Conservation (phyloP, 2,113 vertebrate genomes). For the Pantherophis guttatus region DNA sequence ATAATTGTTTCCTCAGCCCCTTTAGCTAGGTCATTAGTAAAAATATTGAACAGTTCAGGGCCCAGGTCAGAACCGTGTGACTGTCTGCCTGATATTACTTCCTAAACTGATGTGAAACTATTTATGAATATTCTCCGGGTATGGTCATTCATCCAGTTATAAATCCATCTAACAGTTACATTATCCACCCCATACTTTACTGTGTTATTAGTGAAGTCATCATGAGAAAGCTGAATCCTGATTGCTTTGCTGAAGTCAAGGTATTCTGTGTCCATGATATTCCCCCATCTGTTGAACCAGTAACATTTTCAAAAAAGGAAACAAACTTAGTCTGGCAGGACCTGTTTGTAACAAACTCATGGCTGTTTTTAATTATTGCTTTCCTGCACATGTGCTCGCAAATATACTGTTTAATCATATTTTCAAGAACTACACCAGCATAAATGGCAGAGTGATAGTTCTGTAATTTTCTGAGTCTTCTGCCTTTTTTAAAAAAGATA, state of each 20-base stretch:
- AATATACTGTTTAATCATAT: background rate
- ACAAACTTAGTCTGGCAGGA: background rate
- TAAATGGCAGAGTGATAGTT: background rate
- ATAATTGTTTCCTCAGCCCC: background rate
- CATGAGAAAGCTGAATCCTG: background rate
- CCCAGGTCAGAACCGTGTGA: background rate
- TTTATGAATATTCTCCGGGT: background rate
- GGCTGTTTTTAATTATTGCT: background rate
- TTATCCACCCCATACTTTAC: background rate
- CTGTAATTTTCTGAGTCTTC: background rate
- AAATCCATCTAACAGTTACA: background rate
- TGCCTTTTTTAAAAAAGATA: background rate
- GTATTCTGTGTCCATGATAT: background rate
- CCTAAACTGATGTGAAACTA: background rate
- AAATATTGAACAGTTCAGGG: background rate
- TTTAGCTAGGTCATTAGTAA: background rate
- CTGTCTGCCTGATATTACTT: background rate
- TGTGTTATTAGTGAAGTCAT: background rate
- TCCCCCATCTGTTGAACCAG: background rate
- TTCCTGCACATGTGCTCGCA: background rate
- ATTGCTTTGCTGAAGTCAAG: background rate
- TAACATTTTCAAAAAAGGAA: background rate
- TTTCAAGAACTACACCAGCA: background rate
- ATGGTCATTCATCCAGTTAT: background rate
- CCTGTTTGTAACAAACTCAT: background rate